Evolutionary conservation across 2,797 vertebrate genomes (phyloP), one percentile per base, ranked within the genome.

Genomic region (Rachycentron canadum): DNA sequence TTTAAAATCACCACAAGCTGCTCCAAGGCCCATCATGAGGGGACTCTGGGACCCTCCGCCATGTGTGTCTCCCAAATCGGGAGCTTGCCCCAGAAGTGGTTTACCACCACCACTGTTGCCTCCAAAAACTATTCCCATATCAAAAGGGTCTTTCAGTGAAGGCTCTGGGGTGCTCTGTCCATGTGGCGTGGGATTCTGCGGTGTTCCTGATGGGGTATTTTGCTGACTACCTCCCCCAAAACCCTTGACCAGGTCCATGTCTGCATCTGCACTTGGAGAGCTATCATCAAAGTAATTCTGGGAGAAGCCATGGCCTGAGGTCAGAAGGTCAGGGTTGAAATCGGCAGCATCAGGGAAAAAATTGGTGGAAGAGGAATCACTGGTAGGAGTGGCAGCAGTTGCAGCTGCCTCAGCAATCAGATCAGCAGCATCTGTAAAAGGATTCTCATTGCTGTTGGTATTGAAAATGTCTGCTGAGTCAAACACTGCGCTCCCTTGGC

Each of bases 261-360:
- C 98, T 70, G 96, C 96, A 84, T 99, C 98, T 19, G 97, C 96
- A 59, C 98, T 98, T 84, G 97, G 97, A 78, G 98, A 98, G 88
- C 97, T 98, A 92, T 99, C 97, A 43, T 97, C 98, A 86, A 99
- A 99, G 86, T 97, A 98, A 63, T 93, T 96, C 89, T 96, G 97
- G 68, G 97, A 92, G 92, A 99, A 99, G 26, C 90, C 95, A 88
- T 97, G 97, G 50, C 96, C 96, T 53, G 94, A 91, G 66, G 95
- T 93, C 50, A 99, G 92, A 65, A 99, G 93, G 84, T 99, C 98
- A 21, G 97, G 96, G 87, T 99, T 99, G 88, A 99, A 99, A 92
- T 99, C 98, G 21, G 96, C 95, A 25, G 98, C 96, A 7, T 99
- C 97, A 0, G 97, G 92, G 70, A 99, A 99, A 76, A 99, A 99